A percentile compares a stretch with the other conserved stretches of the same genome.
Evolutionary conservation across 2,113 vertebrate species (phyloP).

Genomic region (rabbit (Oryctolagus cuniculus)): mOryCun1.1 NC_091449.1:36456501-36457000

Average conservation of each 20-base stretch:
- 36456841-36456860: not conserved
- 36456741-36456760: not conserved
- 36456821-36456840: not conserved
- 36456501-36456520: not conserved
- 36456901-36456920: not conserved
- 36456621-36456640: not conserved
- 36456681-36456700: not conserved
- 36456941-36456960: not conserved
- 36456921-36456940: not conserved
- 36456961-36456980: no score
- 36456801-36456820: not conserved
- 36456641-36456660: not conserved
- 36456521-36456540: not conserved
- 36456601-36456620: not conserved
- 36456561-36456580: not conserved
- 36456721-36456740: not conserved
- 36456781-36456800: not conserved
- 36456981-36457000: rapidly evolving
- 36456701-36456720: not conserved
- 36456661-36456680: not conserved
- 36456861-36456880: not conserved
- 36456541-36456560: not conserved
- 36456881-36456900: not conserved
- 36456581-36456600: not conserved
- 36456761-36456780: not conserved